These are phyloP conservation scores for Diabrotica virgifera DNA, from an alignment of 1,140 invertebrate genomes.

Conservation along the genomic window DNA sequence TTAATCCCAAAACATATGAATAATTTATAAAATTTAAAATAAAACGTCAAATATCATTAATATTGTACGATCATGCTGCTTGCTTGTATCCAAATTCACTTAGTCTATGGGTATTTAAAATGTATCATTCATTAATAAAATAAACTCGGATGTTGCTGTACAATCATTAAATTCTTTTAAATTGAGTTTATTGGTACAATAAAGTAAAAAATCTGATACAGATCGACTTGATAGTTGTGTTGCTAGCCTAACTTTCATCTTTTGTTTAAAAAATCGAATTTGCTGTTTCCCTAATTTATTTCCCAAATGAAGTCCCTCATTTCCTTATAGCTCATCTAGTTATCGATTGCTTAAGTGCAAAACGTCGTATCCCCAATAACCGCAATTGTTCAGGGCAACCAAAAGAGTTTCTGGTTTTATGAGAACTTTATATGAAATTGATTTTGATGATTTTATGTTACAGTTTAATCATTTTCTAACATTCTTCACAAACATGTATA, in stretches of 20 bases:
- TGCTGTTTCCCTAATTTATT: conserved; percentile 15
- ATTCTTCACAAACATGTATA: too few relatives aligned
- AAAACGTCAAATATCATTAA: conserved; percentile 25
- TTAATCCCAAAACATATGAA: conserved; percentile 30
- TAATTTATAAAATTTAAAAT: conserved; percentile 21
- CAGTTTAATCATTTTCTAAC: too few relatives aligned
- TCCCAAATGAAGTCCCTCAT: conserved; percentile 16
- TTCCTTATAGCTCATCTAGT: conserved; percentile 11
- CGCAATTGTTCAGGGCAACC: too few relatives aligned
- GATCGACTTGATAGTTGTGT: conserved; percentile 14
- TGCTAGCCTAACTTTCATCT: conserved; percentile 1
- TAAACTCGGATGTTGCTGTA: conserved; percentile 8
- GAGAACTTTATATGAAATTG: too few relatives aligned
- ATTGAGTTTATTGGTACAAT: conserved; percentile 7
- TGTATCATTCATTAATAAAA: conserved; percentile 31
- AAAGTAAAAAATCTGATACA: conserved; percentile 8
- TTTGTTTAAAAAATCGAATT: too few relatives aligned
- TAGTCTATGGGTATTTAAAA: conserved; percentile 36
- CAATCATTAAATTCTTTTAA: neutral
- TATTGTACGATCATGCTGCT: conserved; percentile 20
- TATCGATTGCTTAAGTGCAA: too few relatives aligned
- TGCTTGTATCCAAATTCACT: conserved; percentile 29
- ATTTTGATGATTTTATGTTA: too few relatives aligned
- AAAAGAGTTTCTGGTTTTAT: too few relatives aligned
- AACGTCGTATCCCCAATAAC: too few relatives aligned